These are phyloP conservation scores for Prunella himalayana DNA, from an alignment of 2,113 vertebrate species.

Conservation along the genomic window DNA sequence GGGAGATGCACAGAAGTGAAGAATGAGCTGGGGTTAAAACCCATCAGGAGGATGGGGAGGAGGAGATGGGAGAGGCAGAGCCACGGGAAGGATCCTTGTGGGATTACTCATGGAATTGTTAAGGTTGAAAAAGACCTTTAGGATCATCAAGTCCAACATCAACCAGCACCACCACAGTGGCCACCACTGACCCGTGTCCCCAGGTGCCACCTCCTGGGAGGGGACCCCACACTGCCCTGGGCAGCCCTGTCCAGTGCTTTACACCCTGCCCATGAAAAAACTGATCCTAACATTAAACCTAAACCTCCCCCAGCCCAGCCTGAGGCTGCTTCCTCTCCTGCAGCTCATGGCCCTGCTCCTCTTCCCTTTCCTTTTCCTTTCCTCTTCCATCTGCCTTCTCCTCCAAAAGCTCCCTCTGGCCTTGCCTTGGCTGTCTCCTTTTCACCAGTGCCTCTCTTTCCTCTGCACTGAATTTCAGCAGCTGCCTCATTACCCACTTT, in stretches of 20 bases:
- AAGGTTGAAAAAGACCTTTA: not conserved
- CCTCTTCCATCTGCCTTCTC: not conserved
- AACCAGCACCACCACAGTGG: not conserved
- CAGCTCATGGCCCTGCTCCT: not conserved
- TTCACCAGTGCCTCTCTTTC: rapidly evolving
- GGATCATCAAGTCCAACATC: no score
- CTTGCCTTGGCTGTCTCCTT: not conserved
- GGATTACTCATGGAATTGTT: not conserved
- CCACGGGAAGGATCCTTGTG: not conserved
- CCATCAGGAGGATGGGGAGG: not conserved
- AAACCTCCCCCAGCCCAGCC: not conserved
- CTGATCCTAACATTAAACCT: rapidly evolving
- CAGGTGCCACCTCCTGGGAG: not conserved
- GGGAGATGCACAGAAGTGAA: not conserved
- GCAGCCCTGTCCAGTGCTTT: not conserved
- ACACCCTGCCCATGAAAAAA: rapidly evolving
- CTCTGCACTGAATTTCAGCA: not conserved
- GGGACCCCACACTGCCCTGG: not conserved
- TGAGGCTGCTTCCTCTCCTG: not conserved
- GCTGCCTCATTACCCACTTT: not conserved
- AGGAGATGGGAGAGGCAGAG: not conserved
- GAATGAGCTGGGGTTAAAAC: not conserved
- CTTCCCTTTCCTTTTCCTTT: not conserved
- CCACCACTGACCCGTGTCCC: not conserved
- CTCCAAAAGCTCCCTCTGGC: not conserved